phyloP scores from a whole-genome alignment of 2,797 vertebrate genomes.

The Leptatherina wallacei region DNA sequence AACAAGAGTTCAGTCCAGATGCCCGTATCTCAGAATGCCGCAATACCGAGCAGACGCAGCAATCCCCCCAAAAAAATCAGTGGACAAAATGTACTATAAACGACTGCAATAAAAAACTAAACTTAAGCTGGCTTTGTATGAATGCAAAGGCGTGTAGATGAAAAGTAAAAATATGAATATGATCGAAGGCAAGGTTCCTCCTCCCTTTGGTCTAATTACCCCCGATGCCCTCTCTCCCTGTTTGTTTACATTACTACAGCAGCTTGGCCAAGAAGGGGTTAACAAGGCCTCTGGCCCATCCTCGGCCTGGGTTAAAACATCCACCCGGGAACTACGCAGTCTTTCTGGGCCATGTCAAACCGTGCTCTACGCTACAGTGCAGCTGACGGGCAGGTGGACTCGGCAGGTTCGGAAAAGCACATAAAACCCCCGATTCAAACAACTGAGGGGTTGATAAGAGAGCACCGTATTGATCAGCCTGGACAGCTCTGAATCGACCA shows the following conservation, averaged over 20 bases:
- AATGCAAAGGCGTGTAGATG: slow-evolving; percentile 28
- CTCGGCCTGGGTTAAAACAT: slow-evolving; percentile 78
- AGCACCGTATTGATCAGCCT: slow-evolving; percentile 42
- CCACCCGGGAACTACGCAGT: slow-evolving; percentile 65
- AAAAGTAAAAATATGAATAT: slow-evolving; percentile 22
- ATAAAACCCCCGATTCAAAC: background rate
- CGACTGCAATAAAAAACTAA: slow-evolving; percentile 25
- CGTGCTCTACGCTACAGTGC: slow-evolving; percentile 19
- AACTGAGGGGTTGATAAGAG: slow-evolving; percentile 6
- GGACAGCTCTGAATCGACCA: slow-evolving; percentile 46
- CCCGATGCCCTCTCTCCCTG: slow-evolving; percentile 77
- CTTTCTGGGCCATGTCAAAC: slow-evolving; percentile 53
- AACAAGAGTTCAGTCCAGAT: slow-evolving; percentile 41
- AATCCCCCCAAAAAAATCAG: slow-evolving; percentile 42
- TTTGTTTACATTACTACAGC: slow-evolving; percentile 87
- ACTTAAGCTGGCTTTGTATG: slow-evolving; percentile 4
- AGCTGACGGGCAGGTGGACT: slow-evolving; percentile 26
- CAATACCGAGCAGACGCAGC: slow-evolving; percentile 59
- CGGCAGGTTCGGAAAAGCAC: slow-evolving; percentile 8
- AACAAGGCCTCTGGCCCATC: slow-evolving; percentile 82
- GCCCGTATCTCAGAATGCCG: slow-evolving; percentile 56
- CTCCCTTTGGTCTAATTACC: slow-evolving; percentile 82
- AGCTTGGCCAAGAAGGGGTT: slow-evolving; percentile 74
- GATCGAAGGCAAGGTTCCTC: slow-evolving; percentile 48
- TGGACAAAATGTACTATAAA: slow-evolving; percentile 70